Evolutionary conservation across 92 coral and sea anemone genomes (phyloP).

Genomic region (Actinernus sp.): DNA sequence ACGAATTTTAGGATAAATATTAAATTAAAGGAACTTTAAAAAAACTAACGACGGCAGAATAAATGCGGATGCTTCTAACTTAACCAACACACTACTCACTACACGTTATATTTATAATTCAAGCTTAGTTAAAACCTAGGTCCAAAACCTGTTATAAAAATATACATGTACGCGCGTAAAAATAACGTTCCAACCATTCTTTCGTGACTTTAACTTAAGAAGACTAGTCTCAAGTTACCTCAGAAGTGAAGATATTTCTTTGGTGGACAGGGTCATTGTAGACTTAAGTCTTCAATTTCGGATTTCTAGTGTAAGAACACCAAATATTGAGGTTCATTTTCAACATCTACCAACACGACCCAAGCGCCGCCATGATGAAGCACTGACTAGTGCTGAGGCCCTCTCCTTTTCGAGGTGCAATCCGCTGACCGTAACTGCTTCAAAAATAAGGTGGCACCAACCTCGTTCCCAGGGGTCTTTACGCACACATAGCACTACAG

Average conservation of each 20-base stretch:
- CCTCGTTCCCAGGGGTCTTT: too few relatives aligned
- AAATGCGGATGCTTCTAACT: too few relatives aligned
- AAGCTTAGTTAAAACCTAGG: too few relatives aligned
- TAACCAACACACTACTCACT: too few relatives aligned
- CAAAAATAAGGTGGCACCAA: too few relatives aligned
- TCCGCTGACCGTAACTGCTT: slow-evolving; percentile 1
- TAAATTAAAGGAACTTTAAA: too few relatives aligned
- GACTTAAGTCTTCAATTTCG: neutral
- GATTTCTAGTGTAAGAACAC: neutral
- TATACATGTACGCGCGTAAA: neutral
- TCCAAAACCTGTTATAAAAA: neutral
- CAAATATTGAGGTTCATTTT: slow-evolving; percentile 1
- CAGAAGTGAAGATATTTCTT: slow-evolving; percentile 78
- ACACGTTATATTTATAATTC: too few relatives aligned
- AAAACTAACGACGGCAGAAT: too few relatives aligned
- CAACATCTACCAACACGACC: neutral
- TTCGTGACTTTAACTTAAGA: neutral
- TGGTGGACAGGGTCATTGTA: slow-evolving; percentile 78
- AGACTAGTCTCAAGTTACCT: slow-evolving; percentile 37
- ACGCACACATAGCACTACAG: too few relatives aligned
- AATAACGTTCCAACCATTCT: neutral
- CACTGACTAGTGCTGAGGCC: slow-evolving; percentile 13
- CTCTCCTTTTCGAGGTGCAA: neutral
- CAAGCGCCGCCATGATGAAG: slow-evolving; percentile 40
- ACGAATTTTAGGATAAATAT: too few relatives aligned